Percentiles rank a stretch among this genome's conserved stretches.
These are phyloP conservation scores for Rhynchopsitta pachyrhyncha DNA, from an alignment of 2,113 vertebrate genomes.

Conservation along the genomic window DNA sequence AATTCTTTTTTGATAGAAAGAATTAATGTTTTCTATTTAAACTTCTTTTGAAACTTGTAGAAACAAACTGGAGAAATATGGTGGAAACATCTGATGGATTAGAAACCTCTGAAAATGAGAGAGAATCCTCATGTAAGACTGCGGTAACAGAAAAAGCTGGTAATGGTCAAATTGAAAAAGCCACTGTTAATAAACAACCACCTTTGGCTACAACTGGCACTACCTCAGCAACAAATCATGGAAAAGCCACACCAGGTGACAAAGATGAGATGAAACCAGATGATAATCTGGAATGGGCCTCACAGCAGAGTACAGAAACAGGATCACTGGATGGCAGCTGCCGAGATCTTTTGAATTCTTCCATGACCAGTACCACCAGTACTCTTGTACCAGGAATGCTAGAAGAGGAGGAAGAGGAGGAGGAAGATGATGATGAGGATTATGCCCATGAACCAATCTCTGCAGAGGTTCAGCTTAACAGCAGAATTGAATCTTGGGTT, in stretches of 20 bases:
- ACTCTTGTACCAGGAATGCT: slow-evolving; percentile 97
- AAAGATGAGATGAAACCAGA: slow-evolving; percentile 87
- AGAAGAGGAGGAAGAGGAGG: slow-evolving; percentile 90
- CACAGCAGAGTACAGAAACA: slow-evolving; percentile 95
- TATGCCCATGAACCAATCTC: slow-evolving; percentile 90
- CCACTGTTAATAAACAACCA: slow-evolving; percentile 50
- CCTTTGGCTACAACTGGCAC: background rate
- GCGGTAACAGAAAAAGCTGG: slow-evolving; percentile 58
- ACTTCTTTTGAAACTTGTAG: slow-evolving; percentile 71
- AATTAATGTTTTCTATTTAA: background rate
- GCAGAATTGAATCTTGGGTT: slow-evolving; percentile 97
- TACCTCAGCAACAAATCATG: slow-evolving; percentile 62
- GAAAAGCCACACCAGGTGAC: slow-evolving; percentile 66
- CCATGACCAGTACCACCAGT: slow-evolving; percentile 96
- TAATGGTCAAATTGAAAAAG: slow-evolving; percentile 27
- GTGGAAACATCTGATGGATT: slow-evolving; percentile 90
- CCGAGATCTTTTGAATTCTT: slow-evolving; percentile 90
- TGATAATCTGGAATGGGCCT: slow-evolving; percentile 93
- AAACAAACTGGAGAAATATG: slow-evolving; percentile 98
- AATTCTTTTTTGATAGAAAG: background rate
- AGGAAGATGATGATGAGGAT: slow-evolving; percentile 85
- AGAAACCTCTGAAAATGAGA: slow-evolving; percentile 84
- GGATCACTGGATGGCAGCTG: slow-evolving; percentile 95
- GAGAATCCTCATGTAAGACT: slow-evolving; percentile 70
- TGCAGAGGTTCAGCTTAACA: slow-evolving; percentile 90